These are phyloP conservation scores for Amniataba percoides DNA, from an alignment of 2,797 vertebrate species.

Conservation along the genomic window DNA sequence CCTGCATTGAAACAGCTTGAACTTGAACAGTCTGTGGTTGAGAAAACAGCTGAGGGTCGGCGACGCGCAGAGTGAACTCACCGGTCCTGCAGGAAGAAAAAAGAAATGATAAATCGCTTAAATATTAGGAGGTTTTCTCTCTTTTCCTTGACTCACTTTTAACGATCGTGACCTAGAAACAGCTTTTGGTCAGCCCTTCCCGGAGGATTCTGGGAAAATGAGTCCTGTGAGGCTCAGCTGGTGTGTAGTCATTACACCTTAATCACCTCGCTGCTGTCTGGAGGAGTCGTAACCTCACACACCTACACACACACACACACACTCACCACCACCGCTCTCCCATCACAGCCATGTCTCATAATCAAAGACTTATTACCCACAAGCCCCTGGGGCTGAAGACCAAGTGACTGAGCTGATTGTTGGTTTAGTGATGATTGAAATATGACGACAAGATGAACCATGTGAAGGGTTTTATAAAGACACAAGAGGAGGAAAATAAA, in stretches of 20 bases:
- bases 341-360: conserved; percentile 5
- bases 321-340: neutral
- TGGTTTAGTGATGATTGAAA: conserved; percentile 10
- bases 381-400: conserved; percentile 21
- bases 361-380: conserved; percentile 56
- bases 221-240: conserved; percentile 28
- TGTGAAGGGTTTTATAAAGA: neutral
- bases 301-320: conserved; percentile 21
- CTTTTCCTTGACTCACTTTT: neutral
- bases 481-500: neutral
- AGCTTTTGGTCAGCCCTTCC: neutral
- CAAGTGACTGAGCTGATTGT: conserved; percentile 13
- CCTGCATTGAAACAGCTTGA: conserved; percentile 75
- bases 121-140: neutral
- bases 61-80: conserved; percentile 65
- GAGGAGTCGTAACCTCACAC: conserved; percentile 14
- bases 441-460: neutral
- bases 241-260: conserved; percentile 43
- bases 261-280: conserved; percentile 35
- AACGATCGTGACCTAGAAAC: conserved; percentile 2
- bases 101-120: neutral
- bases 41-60: conserved; percentile 75
- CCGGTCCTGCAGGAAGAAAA: conserved; percentile 53
- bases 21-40: conserved; percentile 49
- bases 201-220: conserved; percentile 37